Evolutionary conservation across 2,797 vertebrate genomes (phyloP), one percentile per base, ranked within the genome.

Genomic region (Scolopax rusticola): DNA sequence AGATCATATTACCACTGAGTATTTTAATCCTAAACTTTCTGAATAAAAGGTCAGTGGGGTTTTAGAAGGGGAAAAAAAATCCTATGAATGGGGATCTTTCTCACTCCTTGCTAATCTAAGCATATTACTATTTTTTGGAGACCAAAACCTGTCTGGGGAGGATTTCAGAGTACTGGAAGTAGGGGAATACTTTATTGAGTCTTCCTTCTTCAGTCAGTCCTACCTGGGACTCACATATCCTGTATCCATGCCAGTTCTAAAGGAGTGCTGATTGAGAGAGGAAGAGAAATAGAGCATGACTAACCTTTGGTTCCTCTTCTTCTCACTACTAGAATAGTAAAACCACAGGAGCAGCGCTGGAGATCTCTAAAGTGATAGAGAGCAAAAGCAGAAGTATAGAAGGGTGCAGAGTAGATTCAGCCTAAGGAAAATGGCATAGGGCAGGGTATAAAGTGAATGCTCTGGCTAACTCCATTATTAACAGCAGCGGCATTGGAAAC

Each of bases 21-120:
- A 92, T 94, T 95, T 92, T 77, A 93, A 87, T 76, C 38, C 9
- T 71, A 48, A 57, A 73, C 4, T 2, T 74, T 93, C 83, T 60
- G 48, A 67, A 43, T 81, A 77, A 76, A 87, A 89, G 5, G 40
- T 77, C 36, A 32, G 5, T 57, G 48, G 14, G 2, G 3, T 84
- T 93, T 95, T 61, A 53, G 50, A 73, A 59, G 27, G 16, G 30
- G 12, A 28, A 18, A 67, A 36, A 50, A 77, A 40, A 2, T 0
- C 0, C 4, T 48, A 6, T 90, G 61, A 87, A 78, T 50, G 25
- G 45, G 16, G 6, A 67, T 83, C 41, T 82, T 90, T 85, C 59
- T 91, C 32, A 47, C 30, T 53, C 27, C 15, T 84, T 54, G 27
- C 28, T 90, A 76, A 63, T 54, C 43, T 83, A 51, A 89, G 68